Percentiles rank a stretch among this genome's conserved stretches.
Conservation (phyloP, 2,888 invertebrate genomes). For the Tinea pellionella region DNA sequence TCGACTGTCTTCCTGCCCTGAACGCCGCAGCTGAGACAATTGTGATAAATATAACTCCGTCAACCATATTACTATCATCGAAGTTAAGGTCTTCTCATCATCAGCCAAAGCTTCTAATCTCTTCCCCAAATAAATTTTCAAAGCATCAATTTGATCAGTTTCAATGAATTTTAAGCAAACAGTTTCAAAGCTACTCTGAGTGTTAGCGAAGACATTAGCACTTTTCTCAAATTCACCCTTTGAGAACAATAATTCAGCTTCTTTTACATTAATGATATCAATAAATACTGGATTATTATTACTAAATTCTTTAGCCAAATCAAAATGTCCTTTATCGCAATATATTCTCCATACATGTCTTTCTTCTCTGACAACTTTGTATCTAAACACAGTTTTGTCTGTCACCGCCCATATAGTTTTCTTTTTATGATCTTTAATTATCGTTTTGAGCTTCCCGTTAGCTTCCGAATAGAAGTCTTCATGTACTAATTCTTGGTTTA, state of each 20-base stretch:
- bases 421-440: conserved; percentile 82
- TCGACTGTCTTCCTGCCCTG: conserved; percentile 43
- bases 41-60: conserved; percentile 92
- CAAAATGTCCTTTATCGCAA: conserved; percentile 85
- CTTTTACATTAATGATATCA: conserved; percentile 86
- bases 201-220: conserved; percentile 90
- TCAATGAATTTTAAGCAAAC: conserved; percentile 92
- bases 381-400: conserved; percentile 85
- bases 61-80: conserved; percentile 95
- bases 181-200: conserved; percentile 93
- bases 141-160: conserved; percentile 82
- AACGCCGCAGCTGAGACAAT: conserved; percentile 78
- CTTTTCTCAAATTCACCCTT: conserved; percentile 83
- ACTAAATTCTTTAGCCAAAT: conserved; percentile 87
- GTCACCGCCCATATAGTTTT: conserved; percentile 89
- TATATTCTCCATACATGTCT: conserved; percentile 91
- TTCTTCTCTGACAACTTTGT: conserved; percentile 85
- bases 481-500: conserved; percentile 87
- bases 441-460: conserved; percentile 82
- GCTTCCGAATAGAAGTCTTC: conserved; percentile 86
- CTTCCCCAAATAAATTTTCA: conserved; percentile 88
- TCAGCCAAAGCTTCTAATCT: conserved; percentile 80
- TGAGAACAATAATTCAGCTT: conserved; percentile 87
- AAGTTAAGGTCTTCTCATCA: conserved; percentile 87
- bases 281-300: conserved; percentile 82